phyloP scores from a whole-genome alignment of 2,797 vertebrate species.

The Notolabrus celidotus region DNA sequence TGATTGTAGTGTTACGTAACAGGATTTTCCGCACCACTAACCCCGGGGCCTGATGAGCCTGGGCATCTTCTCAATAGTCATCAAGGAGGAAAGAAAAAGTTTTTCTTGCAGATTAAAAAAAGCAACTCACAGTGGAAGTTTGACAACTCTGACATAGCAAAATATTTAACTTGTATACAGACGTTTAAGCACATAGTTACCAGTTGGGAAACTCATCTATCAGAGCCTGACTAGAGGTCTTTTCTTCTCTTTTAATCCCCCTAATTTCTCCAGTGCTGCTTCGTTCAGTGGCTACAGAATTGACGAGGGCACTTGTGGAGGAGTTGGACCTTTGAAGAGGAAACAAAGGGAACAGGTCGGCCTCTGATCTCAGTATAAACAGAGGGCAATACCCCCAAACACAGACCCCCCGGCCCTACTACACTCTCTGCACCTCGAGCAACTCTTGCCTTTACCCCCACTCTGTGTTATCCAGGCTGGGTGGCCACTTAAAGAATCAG shows the following conservation, averaged over 20 bases:
- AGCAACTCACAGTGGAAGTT: conserved; percentile 14
- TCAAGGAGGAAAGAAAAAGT: conserved; percentile 28
- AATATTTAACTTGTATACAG: conserved; percentile 9
- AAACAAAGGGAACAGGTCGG: conserved; percentile 42
- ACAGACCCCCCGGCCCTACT: conserved; percentile 26
- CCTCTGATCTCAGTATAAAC: conserved; percentile 65
- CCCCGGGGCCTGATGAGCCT: background rate
- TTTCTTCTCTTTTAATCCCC: conserved; percentile 26
- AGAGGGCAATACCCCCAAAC: conserved; percentile 54
- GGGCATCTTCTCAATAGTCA: conserved; percentile 22
- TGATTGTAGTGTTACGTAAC: background rate
- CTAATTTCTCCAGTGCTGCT: conserved; percentile 12
- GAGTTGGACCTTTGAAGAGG: background rate
- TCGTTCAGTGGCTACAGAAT: conserved; percentile 21
- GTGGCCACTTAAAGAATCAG: conserved; percentile 18
- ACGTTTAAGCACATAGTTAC: conserved; percentile 19
- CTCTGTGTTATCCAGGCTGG: conserved; percentile 2
- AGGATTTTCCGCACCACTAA: background rate
- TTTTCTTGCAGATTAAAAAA: conserved; percentile 14
- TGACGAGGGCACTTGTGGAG: conserved; percentile 18
- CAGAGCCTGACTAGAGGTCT: background rate
- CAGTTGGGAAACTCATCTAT: background rate
- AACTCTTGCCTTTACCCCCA: conserved; percentile 27
- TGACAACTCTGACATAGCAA: conserved; percentile 15
- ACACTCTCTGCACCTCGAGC: conserved; percentile 46